Percentiles rank a stretch among this genome's conserved stretches.
Evolutionary conservation across 1,140 invertebrate species (phyloP).

Genomic region (Drosophila bifasciata): DNA sequence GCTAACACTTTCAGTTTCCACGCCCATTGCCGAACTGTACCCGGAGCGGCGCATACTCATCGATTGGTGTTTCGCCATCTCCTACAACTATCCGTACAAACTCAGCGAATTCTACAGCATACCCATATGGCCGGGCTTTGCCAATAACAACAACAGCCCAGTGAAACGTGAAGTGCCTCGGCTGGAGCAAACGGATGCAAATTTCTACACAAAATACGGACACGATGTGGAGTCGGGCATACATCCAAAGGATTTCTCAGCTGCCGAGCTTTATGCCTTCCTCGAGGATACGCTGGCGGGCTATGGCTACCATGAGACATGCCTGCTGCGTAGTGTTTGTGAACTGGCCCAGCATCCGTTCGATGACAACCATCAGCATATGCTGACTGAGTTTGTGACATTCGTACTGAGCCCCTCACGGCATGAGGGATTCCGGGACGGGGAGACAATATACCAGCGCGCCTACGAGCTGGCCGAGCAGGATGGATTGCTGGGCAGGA

Average conservation of each 20-base stretch:
- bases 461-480: constrained; percentile 73
- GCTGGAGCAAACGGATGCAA: constrained; percentile 25
- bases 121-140: constrained; percentile 77
- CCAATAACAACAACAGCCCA: constrained; percentile 64
- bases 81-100: constrained; percentile 62
- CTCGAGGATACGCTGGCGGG: constrained; percentile 55
- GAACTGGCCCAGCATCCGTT: constrained; percentile 77
- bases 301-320: constrained; percentile 74
- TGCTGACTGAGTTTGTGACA: constrained; percentile 68
- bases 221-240: constrained; percentile 28
- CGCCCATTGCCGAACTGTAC: constrained; percentile 62
- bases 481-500: constrained; percentile 57
- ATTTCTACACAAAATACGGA: constrained; percentile 61
- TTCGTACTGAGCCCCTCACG: constrained; percentile 77
- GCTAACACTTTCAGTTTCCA: constrained; percentile 64
- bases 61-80: constrained; percentile 78
- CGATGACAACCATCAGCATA: constrained; percentile 59
- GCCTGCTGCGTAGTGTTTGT: constrained; percentile 72
- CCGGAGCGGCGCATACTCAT: constrained; percentile 70
- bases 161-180: constrained; percentile 46
- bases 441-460: constrained; percentile 53
- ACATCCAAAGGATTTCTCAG: constrained; percentile 74
- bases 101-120: constrained; percentile 71
- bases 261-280: constrained; percentile 69
- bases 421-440: constrained; percentile 66